These are phyloP conservation scores for Dendrolimus houi DNA, from an alignment of 2,888 invertebrate genomes.

Conservation along the genomic window DNA sequence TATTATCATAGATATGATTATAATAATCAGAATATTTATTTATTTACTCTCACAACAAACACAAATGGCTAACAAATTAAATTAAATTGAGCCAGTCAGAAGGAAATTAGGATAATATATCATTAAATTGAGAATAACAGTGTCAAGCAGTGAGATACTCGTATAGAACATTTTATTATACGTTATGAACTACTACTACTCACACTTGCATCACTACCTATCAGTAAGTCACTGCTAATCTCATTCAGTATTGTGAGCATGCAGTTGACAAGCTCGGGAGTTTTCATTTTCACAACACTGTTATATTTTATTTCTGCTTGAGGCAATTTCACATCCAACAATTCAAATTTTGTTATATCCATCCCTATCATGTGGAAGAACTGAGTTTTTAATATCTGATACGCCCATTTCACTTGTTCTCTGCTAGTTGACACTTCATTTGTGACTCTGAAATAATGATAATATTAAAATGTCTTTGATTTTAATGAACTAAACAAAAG, in stretches of 20 bases:
- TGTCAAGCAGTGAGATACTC: too few relatives aligned
- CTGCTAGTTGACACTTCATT: slow-evolving; percentile 32
- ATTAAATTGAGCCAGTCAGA: too few relatives aligned
- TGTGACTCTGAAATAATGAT: slow-evolving; percentile 37
- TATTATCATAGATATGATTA: too few relatives aligned
- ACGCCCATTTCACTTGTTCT: slow-evolving; percentile 39
- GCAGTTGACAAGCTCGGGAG: slow-evolving; percentile 52
- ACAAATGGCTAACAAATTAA: too few relatives aligned
- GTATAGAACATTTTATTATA: too few relatives aligned
- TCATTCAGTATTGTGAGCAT: slow-evolving; percentile 56
- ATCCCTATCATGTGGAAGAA: slow-evolving; percentile 41
- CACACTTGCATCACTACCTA: background rate
- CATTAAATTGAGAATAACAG: too few relatives aligned
- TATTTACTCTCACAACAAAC: background rate
- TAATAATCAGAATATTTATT: background rate
- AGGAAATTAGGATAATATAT: too few relatives aligned
- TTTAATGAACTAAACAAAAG: too few relatives aligned
- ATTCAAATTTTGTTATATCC: slow-evolving; percentile 48
- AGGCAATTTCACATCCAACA: slow-evolving; percentile 46
- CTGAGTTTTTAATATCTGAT: slow-evolving; percentile 53
- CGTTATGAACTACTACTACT: background rate
- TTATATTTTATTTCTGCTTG: slow-evolving; percentile 51
- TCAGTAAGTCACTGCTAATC: slow-evolving; percentile 19
- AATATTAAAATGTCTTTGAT: background rate
- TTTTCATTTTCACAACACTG: slow-evolving; percentile 59